Evolutionary conservation across 2,113 vertebrate species (phyloP).

Genomic region (Oxyruncus cristatus): DNA sequence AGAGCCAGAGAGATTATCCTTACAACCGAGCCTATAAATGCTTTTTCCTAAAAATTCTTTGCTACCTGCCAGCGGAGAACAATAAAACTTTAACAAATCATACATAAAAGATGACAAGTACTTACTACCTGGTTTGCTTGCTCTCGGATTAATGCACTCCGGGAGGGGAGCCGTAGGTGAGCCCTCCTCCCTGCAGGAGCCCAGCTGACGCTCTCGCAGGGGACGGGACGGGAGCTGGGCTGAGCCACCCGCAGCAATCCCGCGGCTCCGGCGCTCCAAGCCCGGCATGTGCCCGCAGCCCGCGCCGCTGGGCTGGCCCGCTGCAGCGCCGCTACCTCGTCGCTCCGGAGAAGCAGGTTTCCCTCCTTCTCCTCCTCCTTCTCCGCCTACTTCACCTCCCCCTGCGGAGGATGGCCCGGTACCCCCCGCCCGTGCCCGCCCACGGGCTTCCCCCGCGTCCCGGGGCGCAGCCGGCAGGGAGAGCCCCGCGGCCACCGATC

Average conservation of each 20-base stretch:
- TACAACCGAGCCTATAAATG: neutral
- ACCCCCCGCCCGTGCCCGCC: neutral
- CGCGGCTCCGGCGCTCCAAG: neutral
- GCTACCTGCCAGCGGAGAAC: constrained; percentile 6
- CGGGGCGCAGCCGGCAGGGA: neutral
- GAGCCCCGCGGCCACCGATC: neutral
- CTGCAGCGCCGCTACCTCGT: neutral
- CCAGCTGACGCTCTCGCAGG: neutral
- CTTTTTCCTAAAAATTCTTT: neutral
- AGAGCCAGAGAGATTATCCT: neutral
- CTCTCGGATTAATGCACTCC: neutral
- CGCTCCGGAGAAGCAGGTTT: constrained; percentile 5
- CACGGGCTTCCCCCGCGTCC: neutral
- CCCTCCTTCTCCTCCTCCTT: constrained; percentile 38
- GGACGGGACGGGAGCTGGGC: neutral
- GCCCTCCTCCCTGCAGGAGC: neutral
- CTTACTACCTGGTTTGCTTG: neutral
- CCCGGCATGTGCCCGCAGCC: constrained; percentile 37
- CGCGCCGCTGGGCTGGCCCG: neutral
- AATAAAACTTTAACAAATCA: neutral
- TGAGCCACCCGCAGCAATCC: neutral
- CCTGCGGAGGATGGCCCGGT: neutral
- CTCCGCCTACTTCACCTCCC: constrained; percentile 37
- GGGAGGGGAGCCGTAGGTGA: neutral
- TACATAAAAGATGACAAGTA: neutral